Base-by-base conservation (phyloP, 2,888 invertebrate genomes). In the Dolichopus griseipennis region DNA sequence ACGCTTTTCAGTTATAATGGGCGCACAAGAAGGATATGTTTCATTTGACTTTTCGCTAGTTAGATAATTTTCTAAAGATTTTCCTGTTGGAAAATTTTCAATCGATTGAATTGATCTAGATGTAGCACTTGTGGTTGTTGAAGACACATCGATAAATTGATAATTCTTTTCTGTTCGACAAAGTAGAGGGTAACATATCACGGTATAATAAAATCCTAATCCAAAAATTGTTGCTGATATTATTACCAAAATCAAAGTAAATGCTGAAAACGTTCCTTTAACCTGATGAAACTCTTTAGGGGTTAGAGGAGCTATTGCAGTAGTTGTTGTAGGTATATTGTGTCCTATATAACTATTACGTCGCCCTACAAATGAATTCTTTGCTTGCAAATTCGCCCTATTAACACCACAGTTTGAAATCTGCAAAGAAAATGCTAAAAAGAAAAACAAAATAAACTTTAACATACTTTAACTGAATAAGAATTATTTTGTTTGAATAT, bases 151-250 rank as follows among this genome's bases (percentile, higher is more conserved):
- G 81, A 81, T 79, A 66, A 80, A 79, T 52, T 77, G 77, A 70
- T 81, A 81, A 68, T 78, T 81, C 64, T 78, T 77, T 66, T 81
- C 81, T 34, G 77, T 75, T 65, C 77, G 75, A 68, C 87, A 88
- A 65, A 89, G 75, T 65, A 86, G 83, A 37, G 89, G 88, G 77
- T 88, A 89, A 73, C 88, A 88, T 73, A 88, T 83, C 41, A 87
- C 84, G 70, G 86, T 84, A 74, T 88, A 89, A 74, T 90, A 89
- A 62, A 85, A 82, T 0, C 84, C 84, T 43, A 80, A 72, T 21
- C 77, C 76, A 21, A 75, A 65, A 20, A 79, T 72, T 67, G 80
- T 80, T 9, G 78, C 75, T 5, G 73, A 74, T 61, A 80, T 78
- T 67, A 80, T 78, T 7, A 80, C 76, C 12, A 76, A 84, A 81